These are phyloP conservation scores for Pseudococcus jackbeardsleyi DNA, from an alignment of 2,888 invertebrate species.

Conservation along the genomic window DNA sequence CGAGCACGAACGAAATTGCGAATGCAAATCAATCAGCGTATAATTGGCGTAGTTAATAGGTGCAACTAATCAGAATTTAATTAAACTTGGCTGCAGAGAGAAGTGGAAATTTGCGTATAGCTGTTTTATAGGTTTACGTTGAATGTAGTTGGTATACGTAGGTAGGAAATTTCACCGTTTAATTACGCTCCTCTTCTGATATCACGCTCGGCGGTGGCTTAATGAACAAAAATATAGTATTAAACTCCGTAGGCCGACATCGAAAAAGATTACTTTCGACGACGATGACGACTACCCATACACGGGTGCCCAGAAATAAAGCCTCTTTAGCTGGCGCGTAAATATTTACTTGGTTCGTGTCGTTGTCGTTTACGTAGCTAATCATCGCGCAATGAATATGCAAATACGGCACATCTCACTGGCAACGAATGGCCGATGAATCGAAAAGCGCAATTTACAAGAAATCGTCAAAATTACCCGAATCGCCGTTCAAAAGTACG, in stretches of 20 bases:
- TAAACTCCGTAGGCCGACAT: constrained; percentile 17
- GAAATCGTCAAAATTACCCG: constrained; percentile 15
- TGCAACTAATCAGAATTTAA: constrained; percentile 36
- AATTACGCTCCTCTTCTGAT: constrained; percentile 21
- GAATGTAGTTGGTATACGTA: background rate
- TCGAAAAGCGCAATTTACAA: constrained; percentile 34
- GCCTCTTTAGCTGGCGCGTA: background rate
- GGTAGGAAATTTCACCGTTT: constrained; percentile 4
- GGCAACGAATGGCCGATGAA: background rate
- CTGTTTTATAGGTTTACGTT: background rate
- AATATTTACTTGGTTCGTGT: background rate
- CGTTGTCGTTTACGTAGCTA: background rate
- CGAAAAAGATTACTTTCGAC: constrained; percentile 29
- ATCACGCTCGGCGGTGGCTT: background rate
- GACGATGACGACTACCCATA: background rate
- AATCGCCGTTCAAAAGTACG: background rate
- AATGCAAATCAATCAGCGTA: constrained; percentile 23
- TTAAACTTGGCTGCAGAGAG: constrained; percentile 4
- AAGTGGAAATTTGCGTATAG: constrained; percentile 1
- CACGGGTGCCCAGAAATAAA: background rate
- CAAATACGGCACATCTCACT: background rate
- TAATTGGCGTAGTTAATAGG: constrained; percentile 17
- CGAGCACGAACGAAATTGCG: background rate
- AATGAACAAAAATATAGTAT: constrained; percentile 13
- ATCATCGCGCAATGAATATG: constrained; percentile 14